Evolutionary conservation across 2,888 invertebrate species (phyloP).

Genomic region (Aspidapion aeneum): DNA sequence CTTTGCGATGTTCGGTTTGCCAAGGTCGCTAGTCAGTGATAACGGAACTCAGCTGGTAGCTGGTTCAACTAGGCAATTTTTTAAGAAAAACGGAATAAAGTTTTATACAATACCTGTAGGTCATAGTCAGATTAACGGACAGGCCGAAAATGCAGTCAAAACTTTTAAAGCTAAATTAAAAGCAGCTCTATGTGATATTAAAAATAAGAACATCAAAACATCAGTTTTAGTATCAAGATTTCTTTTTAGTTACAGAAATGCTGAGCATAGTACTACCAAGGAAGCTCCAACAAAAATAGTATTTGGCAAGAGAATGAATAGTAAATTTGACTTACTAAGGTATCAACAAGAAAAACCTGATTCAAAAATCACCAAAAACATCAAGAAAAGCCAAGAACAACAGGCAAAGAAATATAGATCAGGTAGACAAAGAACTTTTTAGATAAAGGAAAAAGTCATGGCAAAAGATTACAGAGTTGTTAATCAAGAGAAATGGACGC

Average conservation of each 20-base stretch:
- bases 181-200: slow-evolving; percentile 12
- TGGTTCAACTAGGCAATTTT: slow-evolving; percentile 7
- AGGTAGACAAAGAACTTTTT: not conserved
- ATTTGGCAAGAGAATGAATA: slow-evolving; percentile 10
- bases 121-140: slow-evolving; percentile 8
- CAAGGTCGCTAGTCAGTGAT: slow-evolving; percentile 13
- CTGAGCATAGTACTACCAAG: slow-evolving; percentile 12
- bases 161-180: slow-evolving; percentile 15
- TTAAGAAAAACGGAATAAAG: slow-evolving; percentile 15
- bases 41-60: slow-evolving; percentile 13
- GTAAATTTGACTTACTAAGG: slow-evolving; percentile 1
- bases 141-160: slow-evolving; percentile 16
- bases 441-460: not conserved
- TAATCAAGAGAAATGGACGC: not conserved
- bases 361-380: not conserved
- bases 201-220: slow-evolving; percentile 5
- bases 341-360: not conserved
- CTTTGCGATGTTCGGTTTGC: slow-evolving; percentile 13
- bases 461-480: not conserved
- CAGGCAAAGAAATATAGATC: not conserved
- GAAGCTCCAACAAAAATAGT: slow-evolving; percentile 19
- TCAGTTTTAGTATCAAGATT: slow-evolving; percentile 13
- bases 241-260: slow-evolving; percentile 12
- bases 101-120: slow-evolving; percentile 7
- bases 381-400: not conserved